phyloP scores from a whole-genome alignment of 2,888 invertebrate genomes.

The Diplazon laetatorius region DNA sequence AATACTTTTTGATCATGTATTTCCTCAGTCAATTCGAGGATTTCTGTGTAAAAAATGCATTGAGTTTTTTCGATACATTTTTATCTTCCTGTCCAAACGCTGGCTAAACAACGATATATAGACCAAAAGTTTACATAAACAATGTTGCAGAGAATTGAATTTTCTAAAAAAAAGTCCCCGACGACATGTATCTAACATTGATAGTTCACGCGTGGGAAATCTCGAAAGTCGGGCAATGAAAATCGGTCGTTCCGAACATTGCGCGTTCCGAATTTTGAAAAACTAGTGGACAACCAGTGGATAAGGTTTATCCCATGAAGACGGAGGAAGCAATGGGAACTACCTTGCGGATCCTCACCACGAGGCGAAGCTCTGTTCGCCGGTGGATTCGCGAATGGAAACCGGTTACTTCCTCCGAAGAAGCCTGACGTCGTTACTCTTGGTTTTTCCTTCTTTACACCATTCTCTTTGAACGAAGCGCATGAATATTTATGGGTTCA shows the following conservation, averaged over 20 bases:
- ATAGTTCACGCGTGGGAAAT: too few species aligned
- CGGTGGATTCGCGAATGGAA: conserved; percentile 49
- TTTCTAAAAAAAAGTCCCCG: too few species aligned
- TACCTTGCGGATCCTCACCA: conserved; percentile 32
- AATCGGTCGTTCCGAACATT: too few species aligned
- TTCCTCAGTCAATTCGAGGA: conserved; percentile 48
- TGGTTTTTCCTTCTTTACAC: conserved; percentile 73
- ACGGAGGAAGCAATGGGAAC: conserved; percentile 28
- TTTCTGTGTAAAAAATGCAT: too few species aligned
- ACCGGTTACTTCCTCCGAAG: conserved; percentile 69
- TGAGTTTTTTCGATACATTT: too few species aligned
- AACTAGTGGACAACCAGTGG: not conserved
- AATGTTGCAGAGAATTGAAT: too few species aligned
- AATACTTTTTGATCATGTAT: conserved; percentile 34
- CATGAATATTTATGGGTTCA: conserved; percentile 76
- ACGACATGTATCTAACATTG: too few species aligned
- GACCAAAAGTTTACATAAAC: too few species aligned
- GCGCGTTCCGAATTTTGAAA: conserved; percentile 11
- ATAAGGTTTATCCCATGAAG: conserved; percentile 13
- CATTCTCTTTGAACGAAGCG: conserved; percentile 72
- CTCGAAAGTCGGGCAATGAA: too few species aligned
- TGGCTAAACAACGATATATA: too few species aligned
- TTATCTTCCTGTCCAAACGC: too few species aligned
- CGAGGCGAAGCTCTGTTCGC: conserved; percentile 34
- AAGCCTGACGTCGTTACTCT: conserved; percentile 71